Evolutionary conservation across 2,113 vertebrate species (phyloP).

Genomic region (Pungitius pungitius): DNA sequence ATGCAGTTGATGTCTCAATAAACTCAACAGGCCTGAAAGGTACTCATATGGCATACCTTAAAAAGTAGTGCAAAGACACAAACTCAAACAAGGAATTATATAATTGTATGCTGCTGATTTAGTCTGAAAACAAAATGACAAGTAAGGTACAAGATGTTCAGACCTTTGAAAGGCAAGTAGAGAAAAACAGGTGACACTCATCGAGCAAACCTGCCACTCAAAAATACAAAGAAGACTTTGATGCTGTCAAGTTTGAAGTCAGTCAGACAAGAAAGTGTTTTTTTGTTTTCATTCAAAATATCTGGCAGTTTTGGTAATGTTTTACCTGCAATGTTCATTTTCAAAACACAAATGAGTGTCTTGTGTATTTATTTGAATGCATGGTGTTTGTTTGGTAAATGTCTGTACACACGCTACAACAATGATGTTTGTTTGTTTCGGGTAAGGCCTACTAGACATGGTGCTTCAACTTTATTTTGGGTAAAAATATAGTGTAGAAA

Average conservation of each 20-base stretch:
- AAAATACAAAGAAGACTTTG: not conserved
- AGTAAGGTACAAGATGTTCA: not conserved
- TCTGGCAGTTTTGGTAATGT: not conserved
- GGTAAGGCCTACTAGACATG: not conserved
- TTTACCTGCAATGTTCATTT: not conserved
- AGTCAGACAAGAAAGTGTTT: not conserved
- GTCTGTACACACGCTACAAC: too few species aligned
- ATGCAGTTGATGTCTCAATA: not conserved
- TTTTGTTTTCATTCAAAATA: not conserved
- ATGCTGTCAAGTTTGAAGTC: not conserved
- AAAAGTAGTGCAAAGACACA: not conserved
- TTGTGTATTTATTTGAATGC: not conserved
- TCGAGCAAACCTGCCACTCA: not conserved
- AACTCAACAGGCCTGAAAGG: not conserved
- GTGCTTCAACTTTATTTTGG: not conserved
- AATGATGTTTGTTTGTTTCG: too few species aligned
- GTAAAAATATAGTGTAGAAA: not conserved
- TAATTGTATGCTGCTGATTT: not conserved
- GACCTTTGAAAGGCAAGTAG: not conserved
- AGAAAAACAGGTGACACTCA: not conserved
- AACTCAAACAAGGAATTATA: not conserved
- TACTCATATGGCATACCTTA: not conserved
- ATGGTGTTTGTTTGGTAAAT: too few species aligned
- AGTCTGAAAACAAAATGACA: slow-evolving; percentile 6
- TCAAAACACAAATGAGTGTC: not conserved